Evolutionary conservation across 2,888 invertebrate genomes (phyloP), one percentile per base, ranked within the genome.

Genomic region (Andrena chrysosceles): DNA sequence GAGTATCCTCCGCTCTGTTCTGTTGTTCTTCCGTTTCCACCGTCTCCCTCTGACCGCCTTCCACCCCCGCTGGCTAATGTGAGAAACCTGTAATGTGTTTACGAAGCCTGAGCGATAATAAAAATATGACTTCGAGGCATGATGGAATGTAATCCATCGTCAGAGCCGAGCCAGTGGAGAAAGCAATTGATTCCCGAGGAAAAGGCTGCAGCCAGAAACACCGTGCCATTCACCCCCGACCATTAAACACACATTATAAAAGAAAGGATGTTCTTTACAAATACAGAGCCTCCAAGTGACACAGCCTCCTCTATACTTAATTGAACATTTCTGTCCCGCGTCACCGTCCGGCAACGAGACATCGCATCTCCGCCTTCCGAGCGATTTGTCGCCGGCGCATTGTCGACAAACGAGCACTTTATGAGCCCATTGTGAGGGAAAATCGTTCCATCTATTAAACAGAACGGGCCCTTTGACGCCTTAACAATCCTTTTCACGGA

Each of bases 41-140:
- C 48, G 63, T 66, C 62, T 63, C 64, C 59, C 49, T 67, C 31
- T 13, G 13, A 1, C 33, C 35, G 29, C 54, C 56, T 16, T 31
- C 63, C 62, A 54, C n/a, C 52, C 23, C 23, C 29, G 16, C 23
- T 42, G 66, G 81, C 81, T 91, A 91, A 91, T 90, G 89, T 86
- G 87, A 87, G 86, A 90, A 89, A 78, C 88, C 85, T 89, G 90
- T 91, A 90, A 90, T 87, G 90, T 90, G 87, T 89, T 89, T 87
- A 83, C 85, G 20, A 66, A 81, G 79, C 62, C 83, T 80, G 63
- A 64, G 48, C 48, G 62, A 84, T 91, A 90, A 91, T 91, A 90
- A 91, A 91, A 92, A 89, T 91, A 89, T 88, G 88, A 88, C 91
- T 85, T 74, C 69, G 74, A 63, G 63, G 70, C 79, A 84, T 89